Evolutionary conservation across 2,888 invertebrate species (phyloP), one percentile per base, ranked within the genome.

Genomic region (Eledone cirrhosa): DNA sequence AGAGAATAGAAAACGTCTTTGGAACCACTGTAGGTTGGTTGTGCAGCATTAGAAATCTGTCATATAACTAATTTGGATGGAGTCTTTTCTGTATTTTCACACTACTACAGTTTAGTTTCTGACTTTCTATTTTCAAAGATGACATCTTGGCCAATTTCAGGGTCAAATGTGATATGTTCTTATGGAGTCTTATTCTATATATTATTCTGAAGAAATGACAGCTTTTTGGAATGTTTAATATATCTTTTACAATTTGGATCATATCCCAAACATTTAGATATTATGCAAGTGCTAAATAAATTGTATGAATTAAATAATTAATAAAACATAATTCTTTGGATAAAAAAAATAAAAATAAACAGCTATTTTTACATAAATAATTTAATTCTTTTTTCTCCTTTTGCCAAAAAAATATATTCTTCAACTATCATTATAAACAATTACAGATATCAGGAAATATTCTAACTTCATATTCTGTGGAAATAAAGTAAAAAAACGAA

Each of bases 1-100:
- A 41, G 22, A 72, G 72, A 72, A 72, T 72, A 41, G 72, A 33
- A 11, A 72, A 41, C n/a, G 31, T 31, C 72, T 72, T 72, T 72
- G 72, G 72, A 72, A 72, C 72, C 72, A 72, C 31, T 72, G 72
- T 72, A 31, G 72, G 41, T 72, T 31, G 72, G 72, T 72, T 72
- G 33, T 33, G 41, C 72, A n/a, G 72, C 41, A 72, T 72, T 41
- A 31, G 72, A 41, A 72, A 72, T 72, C 72, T 72, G 72, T 72
- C 72, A 72, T 72, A 72, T 72, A n/a, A 41, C 31, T 72, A 41
- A 72, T 72, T 72, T 29, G 72, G 33, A 19, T n/a, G 72, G 72
- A 72, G 72, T 72, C 72, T 41, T 41, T 41, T 72, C 72, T 41
- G 41, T 72, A 41, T 72, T 41, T 72, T 72, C 41, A 72, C 41